A percentile compares a stretch with the other conserved stretches of the same genome.
phyloP scores from a whole-genome alignment of 2,113 vertebrate species.

The Ondatra zibethicus region DNA sequence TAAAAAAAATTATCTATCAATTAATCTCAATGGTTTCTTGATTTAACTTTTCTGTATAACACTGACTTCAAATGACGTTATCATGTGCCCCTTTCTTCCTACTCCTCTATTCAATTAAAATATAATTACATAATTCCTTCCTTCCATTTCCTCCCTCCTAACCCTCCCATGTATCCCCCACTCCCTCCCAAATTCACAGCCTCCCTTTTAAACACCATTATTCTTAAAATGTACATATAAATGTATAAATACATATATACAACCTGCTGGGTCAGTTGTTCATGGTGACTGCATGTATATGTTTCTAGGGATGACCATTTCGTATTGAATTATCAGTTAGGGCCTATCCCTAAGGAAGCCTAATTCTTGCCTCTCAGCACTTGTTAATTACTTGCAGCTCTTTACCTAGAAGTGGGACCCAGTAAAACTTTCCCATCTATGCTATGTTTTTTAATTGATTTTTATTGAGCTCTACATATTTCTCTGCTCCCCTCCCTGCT shows the following conservation, averaged over 20 bases:
- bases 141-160: neutral
- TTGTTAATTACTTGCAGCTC: neutral
- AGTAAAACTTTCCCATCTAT: neutral
- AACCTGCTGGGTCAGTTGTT: neutral
- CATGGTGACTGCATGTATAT: neutral
- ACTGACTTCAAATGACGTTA: conserved; percentile 6
- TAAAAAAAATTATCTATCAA: neutral
- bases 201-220: neutral
- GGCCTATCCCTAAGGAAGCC: neutral
- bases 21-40: neutral
- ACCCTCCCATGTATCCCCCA: neutral
- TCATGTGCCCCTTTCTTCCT: neutral
- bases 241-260: neutral
- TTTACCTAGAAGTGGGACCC: neutral
- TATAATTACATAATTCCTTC: neutral
- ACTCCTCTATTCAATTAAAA: neutral
- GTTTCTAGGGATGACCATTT: neutral
- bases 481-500: too few relatives aligned
- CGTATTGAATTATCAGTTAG: neutral
- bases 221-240: neutral
- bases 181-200: neutral
- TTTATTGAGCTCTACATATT: too few relatives aligned
- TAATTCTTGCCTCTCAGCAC: neutral
- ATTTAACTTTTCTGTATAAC: neutral
- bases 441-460: neutral